A percentile compares a stretch with the other conserved stretches of the same genome.
These are phyloP conservation scores for Hoplostethus mediterraneus DNA, from an alignment of 2,797 vertebrate genomes.

Conservation along the genomic window DNA sequence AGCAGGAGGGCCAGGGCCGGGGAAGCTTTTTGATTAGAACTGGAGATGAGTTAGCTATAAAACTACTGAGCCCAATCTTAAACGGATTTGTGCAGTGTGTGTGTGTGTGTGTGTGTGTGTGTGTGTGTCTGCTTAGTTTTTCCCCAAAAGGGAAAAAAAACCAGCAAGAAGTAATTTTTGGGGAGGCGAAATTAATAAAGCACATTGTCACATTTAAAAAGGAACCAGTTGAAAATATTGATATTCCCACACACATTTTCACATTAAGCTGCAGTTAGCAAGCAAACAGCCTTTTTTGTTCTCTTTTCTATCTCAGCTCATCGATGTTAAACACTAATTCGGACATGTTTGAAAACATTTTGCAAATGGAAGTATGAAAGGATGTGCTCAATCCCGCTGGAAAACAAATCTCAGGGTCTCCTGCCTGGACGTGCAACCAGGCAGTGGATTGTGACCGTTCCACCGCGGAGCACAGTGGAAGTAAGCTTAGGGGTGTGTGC, in stretches of 20 bases:
- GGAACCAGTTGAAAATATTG: constrained; percentile 44
- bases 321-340: constrained; percentile 64
- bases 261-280: constrained; percentile 45
- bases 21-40: constrained; percentile 82
- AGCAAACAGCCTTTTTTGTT: constrained; percentile 57
- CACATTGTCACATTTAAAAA: constrained; percentile 39
- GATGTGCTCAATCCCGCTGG: constrained; percentile 75
- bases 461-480: constrained; percentile 66
- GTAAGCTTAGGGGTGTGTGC: constrained; percentile 76
- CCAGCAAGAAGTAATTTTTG: constrained; percentile 45
- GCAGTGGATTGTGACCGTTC: constrained; percentile 71
- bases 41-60: constrained; percentile 79
- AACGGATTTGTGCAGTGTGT: constrained; percentile 45
- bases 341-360: constrained; percentile 51
- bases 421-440: constrained; percentile 64
- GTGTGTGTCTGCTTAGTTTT: constrained; percentile 28
- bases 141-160: constrained; percentile 52
- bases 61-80: constrained; percentile 70
- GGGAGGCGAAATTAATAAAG: constrained; percentile 3
- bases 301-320: constrained; percentile 44
- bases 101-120: constrained; percentile 30
- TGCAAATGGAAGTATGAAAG: constrained; percentile 75
- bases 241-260: constrained; percentile 45
- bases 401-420: constrained; percentile 67
- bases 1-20: constrained; percentile 73